Evolutionary conservation across 2,888 invertebrate genomes (phyloP).

Genomic region (Cloeon dipterum): DNA sequence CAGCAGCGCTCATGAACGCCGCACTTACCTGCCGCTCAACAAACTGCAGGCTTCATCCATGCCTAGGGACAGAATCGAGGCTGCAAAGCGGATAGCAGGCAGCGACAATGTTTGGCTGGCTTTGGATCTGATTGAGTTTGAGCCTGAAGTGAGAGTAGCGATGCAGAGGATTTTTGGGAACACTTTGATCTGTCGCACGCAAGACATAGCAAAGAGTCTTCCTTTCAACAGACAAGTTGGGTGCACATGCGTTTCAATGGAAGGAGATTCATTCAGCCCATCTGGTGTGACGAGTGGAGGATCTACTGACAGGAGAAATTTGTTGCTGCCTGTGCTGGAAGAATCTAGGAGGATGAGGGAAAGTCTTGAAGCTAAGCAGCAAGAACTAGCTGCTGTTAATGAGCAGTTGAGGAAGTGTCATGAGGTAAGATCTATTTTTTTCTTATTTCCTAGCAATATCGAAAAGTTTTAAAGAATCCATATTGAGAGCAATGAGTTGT

Average conservation of each 20-base stretch:
- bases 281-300: constrained; percentile 81
- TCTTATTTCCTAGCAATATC: too few relatives aligned
- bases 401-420: too few relatives aligned
- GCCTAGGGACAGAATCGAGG: constrained; percentile 27
- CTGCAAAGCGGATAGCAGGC: constrained; percentile 54
- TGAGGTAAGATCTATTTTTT: too few relatives aligned
- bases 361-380: constrained; percentile 18
- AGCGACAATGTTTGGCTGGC: constrained; percentile 61
- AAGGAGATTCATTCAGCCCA: constrained; percentile 84
- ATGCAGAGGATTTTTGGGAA: constrained; percentile 78
- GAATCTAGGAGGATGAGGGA: constrained; percentile 27
- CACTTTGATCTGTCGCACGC: constrained; percentile 60
- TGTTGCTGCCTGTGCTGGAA: constrained; percentile 21
- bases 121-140: constrained; percentile 50
- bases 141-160: constrained; percentile 37
- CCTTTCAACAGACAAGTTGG: constrained; percentile 58
- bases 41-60: constrained; percentile 49
- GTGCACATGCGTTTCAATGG: constrained; percentile 59
- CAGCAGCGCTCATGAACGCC: constrained; percentile 54
- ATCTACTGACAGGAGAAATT: constrained; percentile 28
- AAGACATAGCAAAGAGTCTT: constrained; percentile 57
- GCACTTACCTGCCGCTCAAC: constrained; percentile 79
- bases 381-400: too few relatives aligned
- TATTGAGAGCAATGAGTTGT: too few relatives aligned
- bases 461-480: too few relatives aligned